Conservation (phyloP, 1,140 invertebrate genomes). For the Drosophila arawakana region DNA sequence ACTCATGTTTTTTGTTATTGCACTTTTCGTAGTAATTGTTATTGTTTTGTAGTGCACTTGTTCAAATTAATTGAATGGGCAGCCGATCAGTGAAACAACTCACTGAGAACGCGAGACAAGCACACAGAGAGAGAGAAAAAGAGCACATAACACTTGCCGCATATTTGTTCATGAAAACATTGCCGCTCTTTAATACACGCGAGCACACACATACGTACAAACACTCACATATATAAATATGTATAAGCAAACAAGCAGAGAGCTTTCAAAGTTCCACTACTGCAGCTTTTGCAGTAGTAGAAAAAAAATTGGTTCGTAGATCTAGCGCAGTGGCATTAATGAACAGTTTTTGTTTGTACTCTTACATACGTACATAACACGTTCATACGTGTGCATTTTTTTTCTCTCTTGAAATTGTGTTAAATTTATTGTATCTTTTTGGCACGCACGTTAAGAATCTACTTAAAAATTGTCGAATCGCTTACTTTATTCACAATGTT, state of each 20-base stretch:
- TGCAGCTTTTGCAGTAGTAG: constrained; percentile 42
- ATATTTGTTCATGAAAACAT: constrained; percentile 40
- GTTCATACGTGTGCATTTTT: constrained; percentile 7
- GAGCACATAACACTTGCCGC: constrained; percentile 45
- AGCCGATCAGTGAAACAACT: constrained; percentile 42
- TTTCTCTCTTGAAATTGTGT: constrained; percentile 9
- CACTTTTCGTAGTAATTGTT: constrained; percentile 69
- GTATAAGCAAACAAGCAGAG: background rate
- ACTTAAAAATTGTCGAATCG: constrained; percentile 22
- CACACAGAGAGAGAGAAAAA: constrained; percentile 20
- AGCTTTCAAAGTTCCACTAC: constrained; percentile 46
- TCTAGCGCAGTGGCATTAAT: constrained; percentile 52
- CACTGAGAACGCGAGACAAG: constrained; percentile 5
- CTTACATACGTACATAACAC: constrained; percentile 4
- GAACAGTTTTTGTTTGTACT: constrained; percentile 47
- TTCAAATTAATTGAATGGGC: constrained; percentile 77
- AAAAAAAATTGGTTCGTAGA: constrained; percentile 44
- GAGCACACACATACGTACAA: constrained; percentile 5
- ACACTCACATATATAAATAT: background rate
- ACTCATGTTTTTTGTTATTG: constrained; percentile 48
- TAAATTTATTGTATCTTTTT: constrained; percentile 14
- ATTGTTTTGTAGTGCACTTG: constrained; percentile 76
- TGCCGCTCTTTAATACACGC: constrained; percentile 27
- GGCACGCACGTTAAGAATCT: constrained; percentile 18
- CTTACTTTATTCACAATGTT: constrained; percentile 39